phyloP scores from a whole-genome alignment of 2,888 invertebrate genomes.

The Harpalus rubripes region DNA sequence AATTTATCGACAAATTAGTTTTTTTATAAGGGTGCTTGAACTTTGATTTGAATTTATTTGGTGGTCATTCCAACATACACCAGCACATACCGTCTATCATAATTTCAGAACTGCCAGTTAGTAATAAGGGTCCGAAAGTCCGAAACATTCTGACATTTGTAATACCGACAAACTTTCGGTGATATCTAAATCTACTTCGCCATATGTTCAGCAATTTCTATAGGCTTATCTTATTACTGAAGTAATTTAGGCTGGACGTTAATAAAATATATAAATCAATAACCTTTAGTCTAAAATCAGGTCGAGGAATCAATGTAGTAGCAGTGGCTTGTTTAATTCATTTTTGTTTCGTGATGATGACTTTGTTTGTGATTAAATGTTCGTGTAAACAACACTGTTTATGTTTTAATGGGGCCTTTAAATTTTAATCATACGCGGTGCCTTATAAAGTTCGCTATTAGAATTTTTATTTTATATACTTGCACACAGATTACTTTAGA shows the following conservation, averaged over 20 bases:
- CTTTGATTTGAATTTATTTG: too few relatives aligned
- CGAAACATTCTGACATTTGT: too few relatives aligned
- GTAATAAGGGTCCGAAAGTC: too few relatives aligned
- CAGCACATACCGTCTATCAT: too few relatives aligned
- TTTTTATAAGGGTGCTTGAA: too few relatives aligned
- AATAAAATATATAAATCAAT: constrained; percentile 31
- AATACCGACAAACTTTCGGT: too few relatives aligned
- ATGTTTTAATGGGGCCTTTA: constrained; percentile 17
- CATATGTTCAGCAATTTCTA: too few relatives aligned
- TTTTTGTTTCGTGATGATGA: not conserved
- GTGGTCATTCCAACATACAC: too few relatives aligned
- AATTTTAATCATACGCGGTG: constrained; percentile 14
- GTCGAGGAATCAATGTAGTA: not conserved
- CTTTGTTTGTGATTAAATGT: not conserved
- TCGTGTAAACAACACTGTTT: constrained; percentile 20
- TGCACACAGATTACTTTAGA: too few relatives aligned
- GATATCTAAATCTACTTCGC: too few relatives aligned
- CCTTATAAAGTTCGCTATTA: not conserved
- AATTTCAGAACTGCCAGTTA: too few relatives aligned
- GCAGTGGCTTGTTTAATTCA: not conserved
- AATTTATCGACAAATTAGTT: too few relatives aligned
- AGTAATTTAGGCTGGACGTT: constrained; percentile 22
- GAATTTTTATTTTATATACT: not conserved
- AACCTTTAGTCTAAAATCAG: constrained; percentile 5
- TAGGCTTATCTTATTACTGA: not conserved